Base-by-base conservation (phyloP, 2,113 vertebrate species). In the Lates calcarifer region DNA sequence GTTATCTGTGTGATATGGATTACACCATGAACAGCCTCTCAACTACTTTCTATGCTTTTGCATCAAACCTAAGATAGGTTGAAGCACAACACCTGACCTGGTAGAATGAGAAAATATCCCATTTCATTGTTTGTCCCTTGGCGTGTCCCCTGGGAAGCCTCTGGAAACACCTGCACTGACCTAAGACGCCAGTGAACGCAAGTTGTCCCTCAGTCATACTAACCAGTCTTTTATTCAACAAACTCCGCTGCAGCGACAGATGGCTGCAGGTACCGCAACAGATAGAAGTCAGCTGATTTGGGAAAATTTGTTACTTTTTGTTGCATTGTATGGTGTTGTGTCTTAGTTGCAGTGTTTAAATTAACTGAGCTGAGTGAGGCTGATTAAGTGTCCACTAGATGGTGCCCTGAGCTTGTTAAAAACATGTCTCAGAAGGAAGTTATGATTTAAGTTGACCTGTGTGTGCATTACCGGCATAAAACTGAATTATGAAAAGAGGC, bases 341-440 rank as follows among this genome's bases (percentile, higher is more conserved):
- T n/a, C 17, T 20, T 47, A 18, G 43, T 5, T 4, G 3, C 39
- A 45, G 43, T 2, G 17, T 47, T 47, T n/a, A 17, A 33, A 58
- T 33, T 4, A 33, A 58, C 28, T 29, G 66, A 41, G 31, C 41
- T 28, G 37, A 71, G 20, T 43, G 14, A 77, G 61, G 76, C 8
- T 35, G 57, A 69, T n/a, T 3, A 45, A 63, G 9, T 26, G n/a
- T 20, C 84, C 93, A 84, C 85, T 86, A 93, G 94, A 87, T 90
- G 92, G 92, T 66, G 57, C 45, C 43, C 0, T 60, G 5, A 28
- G 77, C 3, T 60, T 20, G 20, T 70, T 17, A 72, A 80, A 73
- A 53, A 33, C 26, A 33, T 0, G 31, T 45, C 33, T 35, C 35
- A 75, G n/a, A 11, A 68, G 17, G 41, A 69, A 12, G 14, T 66